phyloP scores from a whole-genome alignment of 2,113 vertebrate species.

The Oenanthe melanoleuca region DNA sequence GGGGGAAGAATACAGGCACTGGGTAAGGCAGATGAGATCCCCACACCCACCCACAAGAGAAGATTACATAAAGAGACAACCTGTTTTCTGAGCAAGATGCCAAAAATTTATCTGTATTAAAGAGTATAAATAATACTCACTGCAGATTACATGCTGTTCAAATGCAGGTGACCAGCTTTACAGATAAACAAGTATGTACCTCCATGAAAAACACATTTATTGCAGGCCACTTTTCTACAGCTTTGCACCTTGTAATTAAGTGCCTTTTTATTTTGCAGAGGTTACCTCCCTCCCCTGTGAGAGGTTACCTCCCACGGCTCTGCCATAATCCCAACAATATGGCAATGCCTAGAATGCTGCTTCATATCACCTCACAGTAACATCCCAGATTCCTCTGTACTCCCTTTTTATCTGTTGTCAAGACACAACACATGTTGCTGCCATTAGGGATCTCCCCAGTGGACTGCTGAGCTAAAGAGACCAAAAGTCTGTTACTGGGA shows the following conservation, averaged over 20 bases:
- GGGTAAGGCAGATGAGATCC: conserved; percentile 46
- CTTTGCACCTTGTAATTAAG: neutral
- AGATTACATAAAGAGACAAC: conserved; percentile 47
- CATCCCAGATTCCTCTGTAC: neutral
- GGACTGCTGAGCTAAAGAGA: neutral
- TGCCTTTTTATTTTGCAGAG: neutral
- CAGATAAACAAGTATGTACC: neutral
- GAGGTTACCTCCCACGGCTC: neutral
- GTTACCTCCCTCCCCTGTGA: neutral
- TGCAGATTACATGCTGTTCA: neutral
- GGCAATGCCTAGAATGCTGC: neutral
- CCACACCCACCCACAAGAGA: conserved; percentile 31
- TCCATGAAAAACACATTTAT: neutral
- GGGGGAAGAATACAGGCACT: neutral
- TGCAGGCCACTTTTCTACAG: neutral
- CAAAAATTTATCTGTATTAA: neutral
- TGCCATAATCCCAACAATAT: neutral
- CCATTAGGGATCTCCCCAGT: neutral
- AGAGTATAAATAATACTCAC: neutral
- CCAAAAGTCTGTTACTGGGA: neutral
- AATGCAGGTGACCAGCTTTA: neutral
- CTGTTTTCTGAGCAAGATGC: conserved; percentile 28
- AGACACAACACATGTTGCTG: neutral
- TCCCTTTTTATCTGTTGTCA: neutral
- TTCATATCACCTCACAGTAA: neutral